Base-by-base conservation (phyloP, 2,888 invertebrate species). In the Physocephala rufipes region DNA sequence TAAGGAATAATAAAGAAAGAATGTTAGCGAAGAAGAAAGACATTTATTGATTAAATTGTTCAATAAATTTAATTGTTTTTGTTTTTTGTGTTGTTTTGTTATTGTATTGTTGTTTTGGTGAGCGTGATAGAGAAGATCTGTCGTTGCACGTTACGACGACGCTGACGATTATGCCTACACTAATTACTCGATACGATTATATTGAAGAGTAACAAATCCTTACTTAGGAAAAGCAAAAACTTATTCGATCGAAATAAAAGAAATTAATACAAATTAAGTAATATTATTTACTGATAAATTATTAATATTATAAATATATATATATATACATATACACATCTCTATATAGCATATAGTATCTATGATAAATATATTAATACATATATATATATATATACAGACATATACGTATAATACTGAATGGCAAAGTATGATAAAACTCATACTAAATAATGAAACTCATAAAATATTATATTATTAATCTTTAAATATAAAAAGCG, bases 281-380 rank as follows among this genome's bases (percentile, higher is more conserved):
- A 73, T 73, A 77, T 76, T 78, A 78, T 78, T 79, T 78, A 78
- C 78, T 75, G 75, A 77, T 76, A 78, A 77, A 75, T 74, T 73
- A 74, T 74, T 36, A 36, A 36, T 36, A 36, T 36, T 36, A 36
- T 36, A 36, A 36, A 36, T 36, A 36, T 36, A 36, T 7, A 36
- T 36, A 36, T 36, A 36, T 36, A 36, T 36, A 36, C 9, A 36
- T 36, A 36, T 36, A 36, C 9, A 76, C 72, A 78, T 74, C 72
- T 74, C 73, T 70, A 36, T 9, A 36, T 36, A 36, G 36, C 9
- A 36, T 36, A 36, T 36, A 36, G 36, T 36, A 36, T 36, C 36
- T 36, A 36, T 36, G 76, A 74, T 74, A 70, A 65, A 53, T n/a
- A 53, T 3, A n/a, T 72, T 75, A 71, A 74, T 74, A 76, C 74